Percentiles rank a stretch among this genome's conserved stretches.
Conservation (phyloP, 2,888 invertebrate genomes). For the Eilema sororculum region DNA sequence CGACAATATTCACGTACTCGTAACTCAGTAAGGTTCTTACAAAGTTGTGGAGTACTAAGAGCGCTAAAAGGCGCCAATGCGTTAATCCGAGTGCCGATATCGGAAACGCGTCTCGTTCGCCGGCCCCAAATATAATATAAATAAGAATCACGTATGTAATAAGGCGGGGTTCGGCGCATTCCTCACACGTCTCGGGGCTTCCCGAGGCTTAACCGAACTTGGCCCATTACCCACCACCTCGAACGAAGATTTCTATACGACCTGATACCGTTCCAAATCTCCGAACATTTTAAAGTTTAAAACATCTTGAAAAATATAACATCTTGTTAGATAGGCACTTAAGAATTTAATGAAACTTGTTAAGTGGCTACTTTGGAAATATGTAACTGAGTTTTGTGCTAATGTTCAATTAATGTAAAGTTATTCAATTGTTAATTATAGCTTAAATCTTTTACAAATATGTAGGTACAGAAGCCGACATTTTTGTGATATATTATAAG, state of each 20-base stretch:
- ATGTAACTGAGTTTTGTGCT: background rate
- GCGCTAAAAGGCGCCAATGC: constrained; percentile 72
- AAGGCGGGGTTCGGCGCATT: constrained; percentile 76
- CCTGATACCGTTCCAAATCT: constrained; percentile 56
- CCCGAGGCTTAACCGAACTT: constrained; percentile 80
- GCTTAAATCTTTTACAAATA: too few relatives aligned
- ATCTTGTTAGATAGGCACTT: constrained; percentile 1
- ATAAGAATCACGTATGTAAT: constrained; percentile 87
- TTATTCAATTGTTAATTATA: background rate
- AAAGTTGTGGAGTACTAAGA: constrained; percentile 69
- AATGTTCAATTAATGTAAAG: background rate
- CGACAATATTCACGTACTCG: constrained; percentile 54
- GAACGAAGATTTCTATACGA: constrained; percentile 65
- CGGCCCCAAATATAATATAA: constrained; percentile 79
- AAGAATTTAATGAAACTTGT: background rate
- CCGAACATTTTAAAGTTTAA: constrained; percentile 56
- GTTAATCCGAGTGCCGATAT: constrained; percentile 80
- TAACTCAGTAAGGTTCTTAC: constrained; percentile 69
- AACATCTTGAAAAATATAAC: constrained; percentile 28
- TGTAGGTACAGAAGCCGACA: too few relatives aligned
- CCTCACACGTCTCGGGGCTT: constrained; percentile 81
- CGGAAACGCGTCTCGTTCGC: constrained; percentile 63
- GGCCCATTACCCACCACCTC: constrained; percentile 75
- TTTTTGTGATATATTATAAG: too few relatives aligned
- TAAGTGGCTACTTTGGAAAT: background rate